phyloP scores from a whole-genome alignment of 2,888 invertebrate species.

The Hydrotaea diabolus region DNA sequence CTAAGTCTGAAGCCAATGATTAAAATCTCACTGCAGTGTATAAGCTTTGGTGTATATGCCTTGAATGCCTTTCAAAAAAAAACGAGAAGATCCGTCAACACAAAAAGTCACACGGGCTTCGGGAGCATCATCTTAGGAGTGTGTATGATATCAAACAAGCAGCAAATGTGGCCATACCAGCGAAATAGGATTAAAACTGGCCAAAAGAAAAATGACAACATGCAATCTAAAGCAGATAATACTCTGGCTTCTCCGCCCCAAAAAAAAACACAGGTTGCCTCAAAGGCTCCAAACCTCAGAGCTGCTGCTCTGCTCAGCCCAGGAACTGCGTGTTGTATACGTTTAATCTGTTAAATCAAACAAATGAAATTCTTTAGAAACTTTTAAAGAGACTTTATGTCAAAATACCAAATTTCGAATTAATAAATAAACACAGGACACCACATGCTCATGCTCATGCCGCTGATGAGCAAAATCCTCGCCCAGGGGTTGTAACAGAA shows the following conservation, averaged over 20 bases:
- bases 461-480: too few relatives aligned
- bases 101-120: slow-evolving; percentile 30
- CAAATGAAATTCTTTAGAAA: slow-evolving; percentile 62
- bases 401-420: slow-evolving; percentile 41
- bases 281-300: too few relatives aligned
- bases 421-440: slow-evolving; percentile 37
- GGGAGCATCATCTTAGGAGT: not conserved
- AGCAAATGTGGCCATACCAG: slow-evolving; percentile 38
- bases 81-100: slow-evolving; percentile 62
- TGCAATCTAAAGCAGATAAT: slow-evolving; percentile 72
- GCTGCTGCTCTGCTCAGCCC: too few relatives aligned
- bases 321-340: not conserved
- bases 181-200: slow-evolving; percentile 66
- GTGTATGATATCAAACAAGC: slow-evolving; percentile 1
- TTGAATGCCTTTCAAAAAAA: too few relatives aligned
- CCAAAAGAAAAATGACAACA: slow-evolving; percentile 69
- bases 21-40: not conserved
- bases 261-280: too few relatives aligned
- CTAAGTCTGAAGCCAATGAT: not conserved
- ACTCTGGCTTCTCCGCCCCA: too few relatives aligned
- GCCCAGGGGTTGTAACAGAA: not conserved
- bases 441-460: not conserved
- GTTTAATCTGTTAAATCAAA: slow-evolving; percentile 65
- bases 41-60: not conserved
- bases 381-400: slow-evolving; percentile 63